A percentile compares a stretch with the other conserved stretches of the same genome.
Conservation (phyloP, 2,113 vertebrate species). For the Dasypus novemcinctus region DNA sequence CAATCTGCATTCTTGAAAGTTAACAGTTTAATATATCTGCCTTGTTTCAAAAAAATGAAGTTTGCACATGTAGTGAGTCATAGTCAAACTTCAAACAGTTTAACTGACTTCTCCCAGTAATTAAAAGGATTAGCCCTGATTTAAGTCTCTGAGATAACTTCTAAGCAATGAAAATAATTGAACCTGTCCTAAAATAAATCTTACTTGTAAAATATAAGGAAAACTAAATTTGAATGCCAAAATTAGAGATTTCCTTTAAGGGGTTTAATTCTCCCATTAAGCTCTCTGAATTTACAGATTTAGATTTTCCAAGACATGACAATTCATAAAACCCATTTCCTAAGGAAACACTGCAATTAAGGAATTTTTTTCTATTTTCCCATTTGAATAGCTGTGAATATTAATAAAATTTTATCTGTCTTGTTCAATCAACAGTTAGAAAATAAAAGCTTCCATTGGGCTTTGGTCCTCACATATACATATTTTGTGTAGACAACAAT, state of each 20-base stretch:
- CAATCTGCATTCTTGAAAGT: slow-evolving; percentile 15
- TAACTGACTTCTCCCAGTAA: slow-evolving; percentile 16
- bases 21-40: not conserved
- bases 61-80: not conserved
- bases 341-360: not conserved
- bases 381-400: slow-evolving; percentile 3
- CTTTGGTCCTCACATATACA: not conserved
- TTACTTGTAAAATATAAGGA: not conserved
- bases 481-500: slow-evolving; percentile 16
- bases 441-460: not conserved
- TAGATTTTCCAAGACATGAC: not conserved
- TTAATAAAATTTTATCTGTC: not conserved
- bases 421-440: not conserved
- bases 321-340: not conserved
- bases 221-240: slow-evolving; percentile 32
- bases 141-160: slow-evolving; percentile 46
- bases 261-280: not conserved
- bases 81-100: not conserved
- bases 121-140: slow-evolving; percentile 7
- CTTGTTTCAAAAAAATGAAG: slow-evolving; percentile 7
- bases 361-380: not conserved
- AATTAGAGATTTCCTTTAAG: slow-evolving; percentile 5
- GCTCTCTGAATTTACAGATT: not conserved
- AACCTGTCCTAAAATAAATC: not conserved
- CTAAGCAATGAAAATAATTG: not conserved